phyloP scores from a whole-genome alignment of 2,888 invertebrate species.

The Trichogramma dendrolimi region DNA sequence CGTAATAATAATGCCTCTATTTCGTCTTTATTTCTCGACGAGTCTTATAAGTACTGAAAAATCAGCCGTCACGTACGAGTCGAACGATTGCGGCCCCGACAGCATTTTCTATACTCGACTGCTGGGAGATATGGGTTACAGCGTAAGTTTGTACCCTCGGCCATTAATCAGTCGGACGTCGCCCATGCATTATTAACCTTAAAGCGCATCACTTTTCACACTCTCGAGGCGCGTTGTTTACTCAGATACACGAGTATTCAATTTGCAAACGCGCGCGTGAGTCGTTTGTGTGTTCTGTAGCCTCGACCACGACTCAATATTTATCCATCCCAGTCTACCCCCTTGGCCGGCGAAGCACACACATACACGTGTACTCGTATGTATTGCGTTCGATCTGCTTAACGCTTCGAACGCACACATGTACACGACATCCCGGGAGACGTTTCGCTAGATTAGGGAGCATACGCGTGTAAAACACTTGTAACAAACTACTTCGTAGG shows the following conservation, averaged over 20 bases:
- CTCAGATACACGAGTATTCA: slow-evolving; percentile 46
- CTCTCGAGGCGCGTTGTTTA: slow-evolving; percentile 41
- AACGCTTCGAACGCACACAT: background rate
- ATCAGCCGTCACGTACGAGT: too few relatives aligned
- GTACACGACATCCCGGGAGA: slow-evolving; percentile 33
- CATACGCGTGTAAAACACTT: slow-evolving; percentile 51
- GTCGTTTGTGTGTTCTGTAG: too few relatives aligned
- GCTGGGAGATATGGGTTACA: too few relatives aligned
- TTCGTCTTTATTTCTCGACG: too few relatives aligned
- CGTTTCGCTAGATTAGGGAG: slow-evolving; percentile 52
- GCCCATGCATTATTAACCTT: slow-evolving; percentile 20
- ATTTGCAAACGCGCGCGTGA: slow-evolving; percentile 15
- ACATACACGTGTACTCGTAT: too few relatives aligned
- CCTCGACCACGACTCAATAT: too few relatives aligned
- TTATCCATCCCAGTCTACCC: too few relatives aligned
- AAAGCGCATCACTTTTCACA: slow-evolving; percentile 17
- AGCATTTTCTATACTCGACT: too few relatives aligned
- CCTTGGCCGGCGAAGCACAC: too few relatives aligned
- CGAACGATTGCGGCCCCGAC: too few relatives aligned
- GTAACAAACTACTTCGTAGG: slow-evolving; percentile 39
- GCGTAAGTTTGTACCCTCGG: background rate
- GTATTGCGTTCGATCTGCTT: background rate
- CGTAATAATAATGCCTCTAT: too few relatives aligned
- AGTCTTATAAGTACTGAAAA: too few relatives aligned
- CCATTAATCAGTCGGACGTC: slow-evolving; percentile 9